Percentiles rank a stretch among this genome's conserved stretches.
phyloP scores from a whole-genome alignment of 2,113 vertebrate species.

The Tringa solitaria region DNA sequence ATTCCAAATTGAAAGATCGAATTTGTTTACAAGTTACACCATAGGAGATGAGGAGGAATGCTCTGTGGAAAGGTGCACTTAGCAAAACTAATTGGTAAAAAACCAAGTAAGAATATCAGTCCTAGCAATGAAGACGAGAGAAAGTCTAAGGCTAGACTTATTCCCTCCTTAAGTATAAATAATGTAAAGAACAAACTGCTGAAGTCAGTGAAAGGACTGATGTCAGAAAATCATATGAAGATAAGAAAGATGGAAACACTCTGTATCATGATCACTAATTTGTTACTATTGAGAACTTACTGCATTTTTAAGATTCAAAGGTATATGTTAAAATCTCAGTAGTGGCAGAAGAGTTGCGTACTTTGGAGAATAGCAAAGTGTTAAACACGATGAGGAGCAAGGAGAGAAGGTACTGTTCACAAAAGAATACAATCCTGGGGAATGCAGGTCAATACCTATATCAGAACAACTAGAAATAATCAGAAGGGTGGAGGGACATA shows the following conservation, averaged over 20 bases:
- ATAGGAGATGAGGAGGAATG: background rate
- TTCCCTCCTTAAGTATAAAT: background rate
- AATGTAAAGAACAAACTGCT: background rate
- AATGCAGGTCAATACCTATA: fast-evolving
- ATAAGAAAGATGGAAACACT: background rate
- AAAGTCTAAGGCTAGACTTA: background rate
- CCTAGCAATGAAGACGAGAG: background rate
- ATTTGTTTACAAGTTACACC: background rate
- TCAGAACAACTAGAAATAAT: background rate
- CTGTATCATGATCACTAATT: background rate
- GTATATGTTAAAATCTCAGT: background rate
- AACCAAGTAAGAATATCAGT: background rate
- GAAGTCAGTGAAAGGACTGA: background rate
- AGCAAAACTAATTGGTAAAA: background rate
- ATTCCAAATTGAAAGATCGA: background rate
- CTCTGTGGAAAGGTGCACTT: background rate
- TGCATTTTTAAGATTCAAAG: background rate
- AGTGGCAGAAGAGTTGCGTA: background rate
- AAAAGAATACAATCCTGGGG: background rate
- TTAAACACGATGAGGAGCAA: background rate
- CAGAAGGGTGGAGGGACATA: background rate
- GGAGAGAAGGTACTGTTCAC: background rate
- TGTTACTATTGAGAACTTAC: background rate
- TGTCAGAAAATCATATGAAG: background rate
- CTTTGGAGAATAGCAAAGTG: background rate